Evolutionary conservation across 2,113 vertebrate species (phyloP).

Genomic region (rabbit (Oryctolagus cuniculus)): DNA sequence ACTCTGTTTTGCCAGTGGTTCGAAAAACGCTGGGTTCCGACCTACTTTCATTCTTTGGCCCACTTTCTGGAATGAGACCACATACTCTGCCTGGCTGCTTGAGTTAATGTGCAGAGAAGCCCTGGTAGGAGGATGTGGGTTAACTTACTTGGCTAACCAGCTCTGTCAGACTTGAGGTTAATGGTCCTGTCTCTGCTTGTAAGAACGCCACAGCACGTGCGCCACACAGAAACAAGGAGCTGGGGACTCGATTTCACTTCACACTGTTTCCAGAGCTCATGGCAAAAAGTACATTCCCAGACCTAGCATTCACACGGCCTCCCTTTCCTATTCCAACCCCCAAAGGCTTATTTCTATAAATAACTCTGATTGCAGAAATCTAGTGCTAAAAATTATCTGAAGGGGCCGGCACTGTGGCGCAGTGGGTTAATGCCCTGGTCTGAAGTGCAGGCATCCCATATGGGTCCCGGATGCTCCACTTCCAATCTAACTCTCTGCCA

Average conservation of each 20-base stretch:
- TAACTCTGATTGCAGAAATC: not conserved
- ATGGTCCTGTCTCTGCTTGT: not conserved
- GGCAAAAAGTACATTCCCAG: not conserved
- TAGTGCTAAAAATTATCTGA: not conserved
- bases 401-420: no score
- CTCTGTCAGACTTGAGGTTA: not conserved
- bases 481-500: no score
- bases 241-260: not conserved
- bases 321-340: not conserved
- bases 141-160: not conserved
- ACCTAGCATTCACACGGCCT: not conserved
- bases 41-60: not conserved
- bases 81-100: not conserved
- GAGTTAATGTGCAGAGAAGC: not conserved
- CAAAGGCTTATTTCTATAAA: not conserved
- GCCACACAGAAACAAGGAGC: not conserved
- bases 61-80: not conserved
- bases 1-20: not conserved
- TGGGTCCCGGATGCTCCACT: no score
- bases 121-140: not conserved
- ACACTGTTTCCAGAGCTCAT: not conserved
- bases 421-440: no score
- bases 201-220: not conserved
- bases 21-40: not conserved
- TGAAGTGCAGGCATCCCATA: no score